These are phyloP conservation scores for Diploscapter pachys DNA, from an alignment of 1,140 invertebrate genomes.

Conservation along the genomic window DNA sequence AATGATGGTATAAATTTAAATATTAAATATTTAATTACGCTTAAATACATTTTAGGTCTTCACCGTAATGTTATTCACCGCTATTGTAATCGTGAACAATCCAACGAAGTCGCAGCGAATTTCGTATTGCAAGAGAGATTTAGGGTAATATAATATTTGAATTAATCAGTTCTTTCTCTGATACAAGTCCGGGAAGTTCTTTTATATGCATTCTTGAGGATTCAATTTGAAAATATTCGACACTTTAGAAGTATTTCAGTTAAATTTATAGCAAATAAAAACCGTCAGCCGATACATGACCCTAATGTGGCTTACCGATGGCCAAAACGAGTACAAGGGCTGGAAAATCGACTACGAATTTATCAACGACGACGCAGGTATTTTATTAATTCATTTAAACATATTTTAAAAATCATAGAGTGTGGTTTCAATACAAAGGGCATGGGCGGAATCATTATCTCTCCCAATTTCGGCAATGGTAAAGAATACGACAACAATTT, in stretches of 20 bases:
- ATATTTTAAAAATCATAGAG: no score
- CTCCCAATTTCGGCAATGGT: slow-evolving; percentile 42
- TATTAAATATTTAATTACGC: neutral
- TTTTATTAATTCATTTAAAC: no score
- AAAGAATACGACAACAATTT: slow-evolving; percentile 49
- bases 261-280: slow-evolving; percentile 30
- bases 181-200: no score
- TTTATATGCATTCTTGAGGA: no score
- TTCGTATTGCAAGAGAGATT: neutral
- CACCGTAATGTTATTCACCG: slow-evolving; percentile 43
- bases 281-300: slow-evolving; percentile 44
- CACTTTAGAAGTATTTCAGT: neutral
- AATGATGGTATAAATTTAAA: slow-evolving; percentile 44
- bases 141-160: neutral
- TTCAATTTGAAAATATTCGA: neutral
- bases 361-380: slow-evolving; percentile 50
- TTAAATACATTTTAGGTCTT: slow-evolving; percentile 34
- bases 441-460: slow-evolving; percentile 39
- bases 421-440: slow-evolving; percentile 50
- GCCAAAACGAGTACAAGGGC: slow-evolving; percentile 8
- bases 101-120: neutral
- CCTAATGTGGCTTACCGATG: slow-evolving; percentile 45
- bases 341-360: slow-evolving; percentile 42
- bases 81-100: slow-evolving; percentile 36
- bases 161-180: no score